Percentiles rank a stretch among this genome's conserved stretches.
Conservation (phyloP, 2,797 vertebrate species). For the Fratercula arctica region DNA sequence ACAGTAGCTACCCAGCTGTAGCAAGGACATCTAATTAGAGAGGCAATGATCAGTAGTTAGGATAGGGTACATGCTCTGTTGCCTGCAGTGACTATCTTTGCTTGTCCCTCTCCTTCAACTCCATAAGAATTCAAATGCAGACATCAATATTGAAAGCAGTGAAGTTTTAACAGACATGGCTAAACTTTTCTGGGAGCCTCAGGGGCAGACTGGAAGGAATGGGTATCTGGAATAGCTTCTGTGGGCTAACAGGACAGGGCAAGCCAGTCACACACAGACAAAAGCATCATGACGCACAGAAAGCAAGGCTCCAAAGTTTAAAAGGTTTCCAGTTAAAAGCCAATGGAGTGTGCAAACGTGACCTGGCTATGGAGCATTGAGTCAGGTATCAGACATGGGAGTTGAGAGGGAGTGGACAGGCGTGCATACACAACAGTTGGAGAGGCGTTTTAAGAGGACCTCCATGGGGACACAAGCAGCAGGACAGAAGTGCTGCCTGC, state of each 20-base stretch:
- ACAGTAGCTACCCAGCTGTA: accelerated
- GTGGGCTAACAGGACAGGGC: background rate
- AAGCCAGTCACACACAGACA: background rate
- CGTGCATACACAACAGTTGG: background rate
- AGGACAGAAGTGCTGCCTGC: background rate
- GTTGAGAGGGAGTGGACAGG: background rate
- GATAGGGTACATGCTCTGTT: background rate
- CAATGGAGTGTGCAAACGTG: background rate
- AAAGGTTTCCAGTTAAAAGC: background rate
- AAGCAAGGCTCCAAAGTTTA: background rate
- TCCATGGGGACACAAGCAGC: background rate
- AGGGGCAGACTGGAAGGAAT: background rate
- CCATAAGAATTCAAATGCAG: background rate
- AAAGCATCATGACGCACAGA: background rate
- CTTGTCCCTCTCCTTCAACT: background rate
- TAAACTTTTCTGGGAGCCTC: background rate
- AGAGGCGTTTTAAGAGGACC: background rate
- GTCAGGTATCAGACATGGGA: background rate
- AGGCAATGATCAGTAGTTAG: background rate
- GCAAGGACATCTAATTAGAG: background rate
- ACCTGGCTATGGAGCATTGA: background rate
- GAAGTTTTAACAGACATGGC: background rate
- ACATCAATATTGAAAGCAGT: background rate
- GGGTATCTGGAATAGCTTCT: background rate
- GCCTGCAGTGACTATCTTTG: background rate